phyloP scores from a whole-genome alignment of 2,888 invertebrate genomes.

The Rosalia funebris region DNA sequence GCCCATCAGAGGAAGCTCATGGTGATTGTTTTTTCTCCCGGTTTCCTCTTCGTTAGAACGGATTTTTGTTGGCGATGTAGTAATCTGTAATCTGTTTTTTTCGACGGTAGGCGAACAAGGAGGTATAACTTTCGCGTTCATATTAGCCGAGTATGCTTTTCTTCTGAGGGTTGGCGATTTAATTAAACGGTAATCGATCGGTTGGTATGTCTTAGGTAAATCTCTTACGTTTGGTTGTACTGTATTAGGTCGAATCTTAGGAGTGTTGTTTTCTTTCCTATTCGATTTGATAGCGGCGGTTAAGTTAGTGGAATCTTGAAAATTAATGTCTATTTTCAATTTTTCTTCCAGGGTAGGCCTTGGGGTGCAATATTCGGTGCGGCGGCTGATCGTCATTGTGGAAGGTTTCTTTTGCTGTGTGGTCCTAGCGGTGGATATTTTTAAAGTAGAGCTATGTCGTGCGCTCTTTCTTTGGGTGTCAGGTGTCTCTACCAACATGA shows the following conservation, averaged over 20 bases:
- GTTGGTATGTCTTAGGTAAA: conserved; percentile 14
- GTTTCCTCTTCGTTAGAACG: not conserved
- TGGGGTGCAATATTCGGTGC: not conserved
- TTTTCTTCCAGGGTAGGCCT: not conserved
- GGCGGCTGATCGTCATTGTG: not conserved
- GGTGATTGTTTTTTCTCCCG: not conserved
- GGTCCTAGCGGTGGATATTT: conserved; percentile 28
- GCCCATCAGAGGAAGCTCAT: not conserved
- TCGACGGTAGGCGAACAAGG: conserved; percentile 13
- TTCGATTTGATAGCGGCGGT: too few species aligned
- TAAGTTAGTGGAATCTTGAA: too few species aligned
- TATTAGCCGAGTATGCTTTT: conserved; percentile 47
- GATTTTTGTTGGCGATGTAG: not conserved
- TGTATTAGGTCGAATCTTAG: conserved; percentile 27
- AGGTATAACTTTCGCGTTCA: conserved; percentile 35
- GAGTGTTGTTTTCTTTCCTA: conserved; percentile 13
- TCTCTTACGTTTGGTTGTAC: conserved; percentile 27
- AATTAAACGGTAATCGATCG: conserved; percentile 38
- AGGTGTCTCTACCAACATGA: not conserved
- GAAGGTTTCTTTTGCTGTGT: conserved; percentile 8
- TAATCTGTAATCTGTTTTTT: not conserved
- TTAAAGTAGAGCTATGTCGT: conserved; percentile 22
- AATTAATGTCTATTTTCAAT: too few species aligned
- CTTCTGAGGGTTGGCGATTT: conserved; percentile 44
- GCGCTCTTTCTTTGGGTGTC: conserved; percentile 13